These are phyloP conservation scores for Macquaria australasica DNA, from an alignment of 2,113 vertebrate species.

Conservation along the genomic window DNA sequence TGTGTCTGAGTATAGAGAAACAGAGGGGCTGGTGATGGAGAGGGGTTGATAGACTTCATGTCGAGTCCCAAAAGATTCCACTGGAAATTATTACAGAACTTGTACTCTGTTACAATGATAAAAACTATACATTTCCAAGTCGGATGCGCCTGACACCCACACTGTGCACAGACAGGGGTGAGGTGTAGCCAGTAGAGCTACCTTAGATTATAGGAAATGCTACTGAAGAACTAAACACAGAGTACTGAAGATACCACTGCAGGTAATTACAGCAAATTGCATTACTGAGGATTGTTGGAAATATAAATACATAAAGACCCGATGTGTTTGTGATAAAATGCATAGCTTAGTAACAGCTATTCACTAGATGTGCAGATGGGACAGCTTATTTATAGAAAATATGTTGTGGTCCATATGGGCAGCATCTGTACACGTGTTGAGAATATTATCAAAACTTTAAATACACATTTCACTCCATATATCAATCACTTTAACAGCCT, in stretches of 20 bases:
- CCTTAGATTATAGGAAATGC: neutral
- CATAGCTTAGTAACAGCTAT: neutral
- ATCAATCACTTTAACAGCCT: neutral
- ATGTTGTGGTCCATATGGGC: neutral
- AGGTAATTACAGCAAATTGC: neutral
- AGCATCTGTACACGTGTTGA: neutral
- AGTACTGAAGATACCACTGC: neutral
- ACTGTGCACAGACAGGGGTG: too few species aligned
- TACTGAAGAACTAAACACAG: neutral
- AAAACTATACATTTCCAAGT: neutral
- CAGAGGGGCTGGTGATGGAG: neutral
- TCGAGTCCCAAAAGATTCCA: constrained; percentile 24
- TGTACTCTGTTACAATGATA: neutral
- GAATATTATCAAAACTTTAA: neutral
- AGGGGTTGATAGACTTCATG: neutral
- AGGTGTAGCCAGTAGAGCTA: neutral
- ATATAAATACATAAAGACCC: neutral
- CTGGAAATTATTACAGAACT: constrained; percentile 13
- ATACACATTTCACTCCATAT: neutral
- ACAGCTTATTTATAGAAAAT: neutral
- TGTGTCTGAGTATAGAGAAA: neutral
- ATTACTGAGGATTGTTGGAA: neutral
- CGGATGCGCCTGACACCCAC: neutral
- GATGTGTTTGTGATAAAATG: neutral
- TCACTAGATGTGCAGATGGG: neutral